Base-by-base conservation (phyloP, 2,797 vertebrate genomes). In the Melanotaenia pygmaea region DNA sequence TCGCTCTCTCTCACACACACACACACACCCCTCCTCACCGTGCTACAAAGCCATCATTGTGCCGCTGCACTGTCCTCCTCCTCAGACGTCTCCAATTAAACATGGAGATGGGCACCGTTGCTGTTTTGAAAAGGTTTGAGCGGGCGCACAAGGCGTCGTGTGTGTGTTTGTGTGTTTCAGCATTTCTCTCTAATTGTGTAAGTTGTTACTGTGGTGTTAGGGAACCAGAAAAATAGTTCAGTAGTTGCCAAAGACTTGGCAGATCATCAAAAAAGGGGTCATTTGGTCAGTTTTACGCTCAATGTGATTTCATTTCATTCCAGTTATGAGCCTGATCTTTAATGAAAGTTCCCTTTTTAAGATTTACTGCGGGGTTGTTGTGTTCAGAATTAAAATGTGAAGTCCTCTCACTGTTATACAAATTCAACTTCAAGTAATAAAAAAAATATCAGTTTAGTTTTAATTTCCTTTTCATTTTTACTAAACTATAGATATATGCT, bases 31-130 rank as follows among this genome's bases (percentile, higher is more conserved):
- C 89, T 86, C 91, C 83, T 82, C 89, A 74, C 69, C 70, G 84
- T 83, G 85, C 94, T 94, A 96, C 96, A 98, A 96, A 97, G 95
- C 88, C 90, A 90, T 92, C 94, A 95, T 97, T 98, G 96, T 97
- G 91, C 85, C 79, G 37, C 86, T 77, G 82, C 84, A 68, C 75
- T 83, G 86, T 89, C 82, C 84, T 83, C 64, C 83, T 94, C 92
- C 91, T 87, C 90, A 93, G 94, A 94, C 92, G 81, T 87, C 82
- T 92, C 94, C 95, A 95, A 92, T 96, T 93, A 95, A 95, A 95
- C 93, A 94, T 85, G 77, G 90, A 93, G 94, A 89, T 94, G 93
- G 77, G 92, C 95, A 92, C 76, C 58, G 24, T 69, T 1, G 63
- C n/a, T 32, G 72, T 77, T 85, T 78, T 74, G 59, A 80, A 83